Percentiles rank a stretch among this genome's conserved stretches.
These are phyloP conservation scores for Drosophila borealis DNA, from an alignment of 2,888 invertebrate species.

Conservation along the genomic window DNA sequence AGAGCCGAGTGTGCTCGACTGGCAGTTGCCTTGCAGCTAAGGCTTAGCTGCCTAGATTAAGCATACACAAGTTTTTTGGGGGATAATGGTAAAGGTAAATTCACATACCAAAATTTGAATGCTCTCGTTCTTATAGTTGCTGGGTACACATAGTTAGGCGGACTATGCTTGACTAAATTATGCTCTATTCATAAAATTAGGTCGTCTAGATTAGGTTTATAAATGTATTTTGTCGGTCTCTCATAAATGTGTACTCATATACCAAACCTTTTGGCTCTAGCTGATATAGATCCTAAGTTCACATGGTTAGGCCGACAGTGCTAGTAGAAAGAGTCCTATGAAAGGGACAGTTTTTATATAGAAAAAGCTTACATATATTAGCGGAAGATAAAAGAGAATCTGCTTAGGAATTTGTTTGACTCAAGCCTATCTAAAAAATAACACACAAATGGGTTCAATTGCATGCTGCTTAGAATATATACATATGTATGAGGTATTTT, in stretches of 20 bases:
- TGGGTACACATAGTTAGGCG: background rate
- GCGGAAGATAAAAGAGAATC: too few relatives aligned
- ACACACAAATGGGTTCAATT: too few relatives aligned
- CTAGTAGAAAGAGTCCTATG: too few relatives aligned
- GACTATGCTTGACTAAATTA: background rate
- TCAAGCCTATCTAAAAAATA: too few relatives aligned
- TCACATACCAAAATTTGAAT: background rate
- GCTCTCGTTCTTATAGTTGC: background rate
- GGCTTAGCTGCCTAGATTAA: conserved; percentile 1
- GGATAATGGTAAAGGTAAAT: conserved; percentile 2
- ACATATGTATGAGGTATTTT: too few relatives aligned
- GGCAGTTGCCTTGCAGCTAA: conserved; percentile 18
- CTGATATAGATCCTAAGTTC: background rate
- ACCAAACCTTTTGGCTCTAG: background rate
- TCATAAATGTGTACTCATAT: background rate
- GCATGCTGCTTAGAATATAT: too few relatives aligned
- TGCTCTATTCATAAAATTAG: background rate
- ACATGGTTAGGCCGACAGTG: background rate
- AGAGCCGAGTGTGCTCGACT: conserved; percentile 22
- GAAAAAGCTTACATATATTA: too few relatives aligned
- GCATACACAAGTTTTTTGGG: background rate
- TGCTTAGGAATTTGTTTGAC: too few relatives aligned
- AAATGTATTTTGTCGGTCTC: too few relatives aligned
- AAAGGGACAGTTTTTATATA: too few relatives aligned
- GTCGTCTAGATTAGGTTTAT: background rate